These are phyloP conservation scores for Phainopepla nitens DNA, from an alignment of 2,113 vertebrate species.

Conservation along the genomic window DNA sequence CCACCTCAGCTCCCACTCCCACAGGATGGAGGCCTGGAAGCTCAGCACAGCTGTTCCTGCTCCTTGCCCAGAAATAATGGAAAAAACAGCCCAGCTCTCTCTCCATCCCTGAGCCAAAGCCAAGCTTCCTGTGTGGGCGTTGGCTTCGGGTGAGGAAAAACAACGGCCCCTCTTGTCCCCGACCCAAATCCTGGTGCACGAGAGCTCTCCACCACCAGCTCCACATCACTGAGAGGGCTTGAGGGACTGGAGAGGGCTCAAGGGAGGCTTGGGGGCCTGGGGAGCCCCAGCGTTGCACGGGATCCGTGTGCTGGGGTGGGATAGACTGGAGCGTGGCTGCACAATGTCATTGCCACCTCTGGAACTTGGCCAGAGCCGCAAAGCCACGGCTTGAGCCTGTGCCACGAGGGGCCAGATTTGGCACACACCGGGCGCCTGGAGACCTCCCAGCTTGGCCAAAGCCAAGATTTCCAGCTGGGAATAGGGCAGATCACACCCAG, in stretches of 20 bases:
- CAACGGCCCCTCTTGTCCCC: neutral
- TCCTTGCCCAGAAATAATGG: neutral
- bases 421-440: neutral
- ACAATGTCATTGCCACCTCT: rapidly evolving
- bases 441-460: neutral
- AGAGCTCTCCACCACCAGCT: neutral
- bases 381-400: neutral
- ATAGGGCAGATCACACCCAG: neutral
- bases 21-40: rapidly evolving
- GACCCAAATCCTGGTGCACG: rapidly evolving
- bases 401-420: rapidly evolving
- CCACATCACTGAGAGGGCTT: neutral
- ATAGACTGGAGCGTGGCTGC: rapidly evolving
- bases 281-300: rapidly evolving
- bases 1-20: neutral
- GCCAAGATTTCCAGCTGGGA: neutral
- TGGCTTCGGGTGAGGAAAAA: neutral
- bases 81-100: neutral
- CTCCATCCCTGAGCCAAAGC: neutral
- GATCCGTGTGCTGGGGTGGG: rapidly evolving
- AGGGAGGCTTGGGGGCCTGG: neutral
- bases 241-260: rapidly evolving
- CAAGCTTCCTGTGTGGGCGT: neutral
- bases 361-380: neutral
- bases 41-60: rapidly evolving